Evolutionary conservation across 2,797 vertebrate genomes (phyloP), one percentile per base, ranked within the genome.

Genomic region (Ficedula albicollis): DNA sequence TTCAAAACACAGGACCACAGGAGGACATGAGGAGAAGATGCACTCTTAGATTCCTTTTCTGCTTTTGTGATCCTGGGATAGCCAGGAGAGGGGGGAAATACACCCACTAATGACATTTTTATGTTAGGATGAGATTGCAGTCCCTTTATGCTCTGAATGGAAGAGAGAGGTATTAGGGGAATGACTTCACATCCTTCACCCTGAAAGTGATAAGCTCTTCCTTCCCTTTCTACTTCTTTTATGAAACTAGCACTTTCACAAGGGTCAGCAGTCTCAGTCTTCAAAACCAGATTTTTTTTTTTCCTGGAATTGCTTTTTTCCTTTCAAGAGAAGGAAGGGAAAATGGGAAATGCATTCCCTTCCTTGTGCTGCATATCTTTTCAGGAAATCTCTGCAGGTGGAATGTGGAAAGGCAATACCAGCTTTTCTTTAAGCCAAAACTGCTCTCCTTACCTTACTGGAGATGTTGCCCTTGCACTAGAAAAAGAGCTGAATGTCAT

Each of bases 401-500:
- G 72, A 72, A 87, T 18, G 46, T 68, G 73, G 52, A 75, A 84
- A 88, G 43, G 66, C 0, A 46, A 58, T 39, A 78, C 0, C 46
- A 18, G 15, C 32, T 75, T 90, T 90, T 84, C 67, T 62, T 78
- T 73, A 78, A 80, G 48, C 23, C 82, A 83, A 52, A 44, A 81
- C 62, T 48, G 48, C 44, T 89, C 78, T 83, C 43, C 60, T 87
- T 90, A 90, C 58, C 69, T 80, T 72, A 79, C 80, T 66, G 75
- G 67, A 94, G 68, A 59, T 75, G 56, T 48, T 69, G 49, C 44
- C 93, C 64, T 92, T 67, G 75, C 66, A 89, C 3, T 51, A 96
- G 94, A 78, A 78, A 77, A 92, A 93, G 51, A 91, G 74, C 23
- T 88, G 58, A 93, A 75, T 73, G 72, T 84, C 56, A 94, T 87